Conservation (phyloP, 2,797 vertebrate genomes). For the Lateolabrax maculatus region DNA sequence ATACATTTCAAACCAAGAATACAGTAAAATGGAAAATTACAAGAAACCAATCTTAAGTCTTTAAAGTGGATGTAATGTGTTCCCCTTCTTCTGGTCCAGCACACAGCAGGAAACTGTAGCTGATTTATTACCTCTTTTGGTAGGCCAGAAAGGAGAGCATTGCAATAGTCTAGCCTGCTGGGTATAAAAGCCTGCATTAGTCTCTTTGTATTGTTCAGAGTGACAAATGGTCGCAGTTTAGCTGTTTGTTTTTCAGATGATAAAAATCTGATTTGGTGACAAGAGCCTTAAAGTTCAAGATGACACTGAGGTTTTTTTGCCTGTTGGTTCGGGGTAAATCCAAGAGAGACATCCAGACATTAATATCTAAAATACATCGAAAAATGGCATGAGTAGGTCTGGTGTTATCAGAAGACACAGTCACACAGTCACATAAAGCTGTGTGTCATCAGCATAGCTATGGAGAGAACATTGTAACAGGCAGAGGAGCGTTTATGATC, state of each 20-base stretch:
- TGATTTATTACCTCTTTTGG: not conserved
- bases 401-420: not conserved
- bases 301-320: not conserved
- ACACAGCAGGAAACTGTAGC: not conserved
- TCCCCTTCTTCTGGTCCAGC: not conserved
- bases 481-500: not conserved
- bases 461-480: not conserved
- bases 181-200: not conserved
- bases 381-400: not conserved
- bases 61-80: not conserved
- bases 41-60: not conserved
- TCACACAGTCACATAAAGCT: not conserved
- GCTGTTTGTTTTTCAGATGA: not conserved
- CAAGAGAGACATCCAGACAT: not conserved
- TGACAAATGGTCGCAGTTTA: not conserved
- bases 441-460: slow-evolving; percentile 12
- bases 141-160: not conserved
- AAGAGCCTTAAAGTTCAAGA: too few relatives aligned
- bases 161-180: not conserved
- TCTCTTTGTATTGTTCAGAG: not conserved
- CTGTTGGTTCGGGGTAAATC: not conserved
- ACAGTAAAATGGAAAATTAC: not conserved
- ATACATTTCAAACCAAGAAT: not conserved
- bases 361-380: not conserved
- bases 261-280: not conserved